These are phyloP conservation scores for Melanerpes formicivorus DNA, from an alignment of 2,113 vertebrate genomes.

Conservation along the genomic window DNA sequence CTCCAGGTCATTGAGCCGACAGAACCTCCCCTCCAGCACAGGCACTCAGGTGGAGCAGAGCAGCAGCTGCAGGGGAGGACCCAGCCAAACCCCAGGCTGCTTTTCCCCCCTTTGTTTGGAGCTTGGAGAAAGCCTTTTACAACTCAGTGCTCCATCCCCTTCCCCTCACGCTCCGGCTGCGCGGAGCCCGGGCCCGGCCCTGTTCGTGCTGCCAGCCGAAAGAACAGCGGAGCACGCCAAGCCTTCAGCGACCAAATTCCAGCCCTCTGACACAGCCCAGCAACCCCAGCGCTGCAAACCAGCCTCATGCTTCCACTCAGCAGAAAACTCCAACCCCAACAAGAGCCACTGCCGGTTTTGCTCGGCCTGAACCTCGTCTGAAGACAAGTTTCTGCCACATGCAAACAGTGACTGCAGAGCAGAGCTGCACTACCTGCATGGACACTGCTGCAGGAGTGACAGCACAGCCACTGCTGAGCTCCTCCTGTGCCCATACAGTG, in stretches of 20 bases:
- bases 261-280: conserved; percentile 59
- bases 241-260: conserved; percentile 69
- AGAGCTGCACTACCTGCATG: background rate
- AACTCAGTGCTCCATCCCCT: background rate
- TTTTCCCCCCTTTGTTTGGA: background rate
- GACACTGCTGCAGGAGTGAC: background rate
- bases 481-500: background rate
- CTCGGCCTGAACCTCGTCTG: background rate
- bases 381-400: background rate
- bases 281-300: conserved; percentile 34
- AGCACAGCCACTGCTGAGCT: background rate
- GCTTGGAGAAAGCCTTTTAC: background rate
- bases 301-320: conserved; percentile 34
- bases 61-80: background rate
- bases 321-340: background rate
- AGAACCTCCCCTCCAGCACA: background rate
- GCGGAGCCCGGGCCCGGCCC: background rate
- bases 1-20: background rate
- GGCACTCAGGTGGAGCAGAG: background rate
- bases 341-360: background rate
- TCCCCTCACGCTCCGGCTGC: background rate
- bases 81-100: background rate
- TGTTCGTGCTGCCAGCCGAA: conserved; percentile 57
- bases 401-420: background rate
- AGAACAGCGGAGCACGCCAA: conserved; percentile 59